Conservation (phyloP, 1,140 invertebrate genomes). For the Neodiprion lecontei region DNA sequence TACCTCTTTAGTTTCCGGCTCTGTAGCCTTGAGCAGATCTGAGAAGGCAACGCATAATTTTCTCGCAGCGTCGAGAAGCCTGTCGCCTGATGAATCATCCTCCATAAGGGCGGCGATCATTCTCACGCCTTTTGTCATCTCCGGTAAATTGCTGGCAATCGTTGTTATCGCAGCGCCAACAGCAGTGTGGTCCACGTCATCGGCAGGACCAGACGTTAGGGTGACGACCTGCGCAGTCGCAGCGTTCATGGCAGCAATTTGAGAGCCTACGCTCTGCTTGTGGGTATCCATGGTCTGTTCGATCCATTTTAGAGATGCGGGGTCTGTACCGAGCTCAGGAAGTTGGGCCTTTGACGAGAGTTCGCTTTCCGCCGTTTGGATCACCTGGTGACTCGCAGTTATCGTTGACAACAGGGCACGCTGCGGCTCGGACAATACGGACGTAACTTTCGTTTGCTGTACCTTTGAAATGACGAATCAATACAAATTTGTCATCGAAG, state of each 20-base stretch:
- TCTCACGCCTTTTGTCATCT: constrained; percentile 93
- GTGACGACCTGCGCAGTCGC: constrained; percentile 98
- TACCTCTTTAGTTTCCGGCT: constrained; percentile 91
- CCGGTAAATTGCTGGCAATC: constrained; percentile 94
- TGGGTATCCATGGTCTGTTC: constrained; percentile 93
- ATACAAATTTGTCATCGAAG: constrained; percentile 7
- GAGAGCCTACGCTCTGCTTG: constrained; percentile 94
- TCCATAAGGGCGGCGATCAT: constrained; percentile 95
- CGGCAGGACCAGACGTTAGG: constrained; percentile 81
- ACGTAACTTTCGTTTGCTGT: constrained; percentile 86
- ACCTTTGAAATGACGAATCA: constrained; percentile 63
- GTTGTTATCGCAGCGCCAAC: constrained; percentile 97
- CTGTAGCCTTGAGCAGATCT: constrained; percentile 91
- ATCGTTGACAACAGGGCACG: constrained; percentile 91
- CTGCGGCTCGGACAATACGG: constrained; percentile 88
- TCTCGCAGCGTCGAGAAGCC: constrained; percentile 89
- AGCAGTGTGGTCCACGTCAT: constrained; percentile 91
- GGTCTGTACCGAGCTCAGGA: constrained; percentile 83
- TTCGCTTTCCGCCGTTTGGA: constrained; percentile 84
- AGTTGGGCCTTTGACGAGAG: constrained; percentile 77
- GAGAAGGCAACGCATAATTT: constrained; percentile 93
- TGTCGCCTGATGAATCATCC: constrained; percentile 82
- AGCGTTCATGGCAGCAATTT: constrained; percentile 98
- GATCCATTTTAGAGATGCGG: constrained; percentile 90
- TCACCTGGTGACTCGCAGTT: constrained; percentile 82